Conservation (phyloP, 2,113 vertebrate genomes). For the Edolisoma coerulescens region DNA sequence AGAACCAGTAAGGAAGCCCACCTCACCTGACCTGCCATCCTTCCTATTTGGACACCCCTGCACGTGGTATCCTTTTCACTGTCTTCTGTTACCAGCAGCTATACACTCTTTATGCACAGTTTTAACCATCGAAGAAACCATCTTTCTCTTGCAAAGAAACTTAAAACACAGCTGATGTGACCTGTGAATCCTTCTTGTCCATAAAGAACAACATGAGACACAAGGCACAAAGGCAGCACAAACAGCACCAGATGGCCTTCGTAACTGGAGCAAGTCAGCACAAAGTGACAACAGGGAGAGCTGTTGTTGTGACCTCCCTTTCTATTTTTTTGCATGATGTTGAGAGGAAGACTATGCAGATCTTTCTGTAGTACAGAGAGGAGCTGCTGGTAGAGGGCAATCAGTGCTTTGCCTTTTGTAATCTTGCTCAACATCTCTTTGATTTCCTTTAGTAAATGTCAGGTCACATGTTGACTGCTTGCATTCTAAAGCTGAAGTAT, state of each 20-base stretch:
- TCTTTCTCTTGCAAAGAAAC: not conserved
- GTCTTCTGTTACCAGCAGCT: not conserved
- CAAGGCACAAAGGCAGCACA: not conserved
- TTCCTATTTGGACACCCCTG: not conserved
- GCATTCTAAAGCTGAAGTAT: conserved; percentile 7
- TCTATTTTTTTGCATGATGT: not conserved
- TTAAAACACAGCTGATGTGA: not conserved
- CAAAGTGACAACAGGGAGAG: not conserved
- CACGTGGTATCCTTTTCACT: not conserved
- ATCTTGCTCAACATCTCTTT: not conserved
- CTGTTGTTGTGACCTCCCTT: not conserved
- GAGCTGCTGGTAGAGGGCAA: not conserved
- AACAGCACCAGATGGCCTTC: not conserved
- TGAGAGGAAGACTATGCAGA: not conserved
- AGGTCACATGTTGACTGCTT: conserved; percentile 36
- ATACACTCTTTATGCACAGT: not conserved
- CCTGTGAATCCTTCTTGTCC: not conserved
- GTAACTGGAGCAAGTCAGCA: not conserved
- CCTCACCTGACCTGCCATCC: not conserved
- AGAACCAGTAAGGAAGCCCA: not conserved
- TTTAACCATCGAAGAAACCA: not conserved
- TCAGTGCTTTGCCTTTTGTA: conserved; percentile 4
- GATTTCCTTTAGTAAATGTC: conserved; percentile 38
- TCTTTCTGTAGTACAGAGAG: not conserved
- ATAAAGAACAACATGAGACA: not conserved